Percentiles rank a stretch among this genome's conserved stretches.
phyloP scores from a whole-genome alignment of 2,888 invertebrate species.

The Aphidoletes aphidimyza region DNA sequence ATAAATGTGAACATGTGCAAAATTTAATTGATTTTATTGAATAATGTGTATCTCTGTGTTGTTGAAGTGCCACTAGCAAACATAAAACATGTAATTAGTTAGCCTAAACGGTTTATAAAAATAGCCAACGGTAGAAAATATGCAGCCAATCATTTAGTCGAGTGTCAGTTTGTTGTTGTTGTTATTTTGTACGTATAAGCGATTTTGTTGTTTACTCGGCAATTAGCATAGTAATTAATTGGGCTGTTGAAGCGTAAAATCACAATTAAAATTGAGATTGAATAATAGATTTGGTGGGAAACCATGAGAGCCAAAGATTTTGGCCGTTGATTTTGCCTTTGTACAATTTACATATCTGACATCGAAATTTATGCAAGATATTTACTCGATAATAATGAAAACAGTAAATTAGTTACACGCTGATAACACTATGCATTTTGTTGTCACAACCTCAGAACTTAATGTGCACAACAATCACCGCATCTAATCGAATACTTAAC shows the following conservation, averaged over 20 bases:
- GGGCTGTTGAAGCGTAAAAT: conserved; percentile 52
- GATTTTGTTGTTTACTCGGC: conserved; percentile 28
- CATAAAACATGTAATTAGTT: conserved; percentile 6
- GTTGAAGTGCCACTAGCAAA: not conserved
- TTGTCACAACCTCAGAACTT: no score
- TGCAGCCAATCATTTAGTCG: not conserved
- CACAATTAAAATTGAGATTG: conserved; percentile 22
- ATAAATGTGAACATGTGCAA: no score
- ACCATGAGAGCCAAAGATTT: not conserved
- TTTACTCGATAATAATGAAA: conserved; percentile 20
- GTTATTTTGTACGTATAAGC: not conserved
- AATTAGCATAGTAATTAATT: conserved; percentile 53
- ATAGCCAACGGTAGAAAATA: not conserved
- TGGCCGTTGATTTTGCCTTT: not conserved
- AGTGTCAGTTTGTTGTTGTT: conserved; percentile 19
- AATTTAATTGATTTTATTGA: conserved; percentile 47
- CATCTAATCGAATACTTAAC: conserved; percentile 29
- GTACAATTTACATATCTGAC: not conserved
- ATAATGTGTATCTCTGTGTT: not conserved
- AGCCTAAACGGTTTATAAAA: not conserved
- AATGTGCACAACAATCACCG: not conserved
- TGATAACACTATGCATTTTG: conserved; percentile 36
- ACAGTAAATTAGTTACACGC: conserved; percentile 36
- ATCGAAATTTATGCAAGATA: conserved; percentile 12
- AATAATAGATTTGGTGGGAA: conserved; percentile 38